A percentile compares a stretch with the other conserved stretches of the same genome.
Conservation (phyloP, 2,113 vertebrate genomes). For the Amblyornis subalaris region DNA sequence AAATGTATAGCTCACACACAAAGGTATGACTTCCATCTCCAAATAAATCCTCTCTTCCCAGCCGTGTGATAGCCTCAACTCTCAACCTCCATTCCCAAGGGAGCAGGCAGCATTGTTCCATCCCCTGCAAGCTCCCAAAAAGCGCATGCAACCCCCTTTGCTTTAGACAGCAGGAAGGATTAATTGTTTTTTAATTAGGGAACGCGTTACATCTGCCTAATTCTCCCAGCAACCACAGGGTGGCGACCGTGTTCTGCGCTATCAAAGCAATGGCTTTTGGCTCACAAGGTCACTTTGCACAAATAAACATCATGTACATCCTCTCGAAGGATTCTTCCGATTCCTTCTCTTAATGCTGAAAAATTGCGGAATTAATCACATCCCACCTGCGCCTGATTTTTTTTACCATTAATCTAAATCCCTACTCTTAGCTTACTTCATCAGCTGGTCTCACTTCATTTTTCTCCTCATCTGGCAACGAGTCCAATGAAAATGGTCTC, state of each 20-base stretch:
- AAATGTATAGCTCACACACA: not conserved
- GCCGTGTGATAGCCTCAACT: not conserved
- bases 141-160: not conserved
- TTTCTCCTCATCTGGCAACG: not conserved
- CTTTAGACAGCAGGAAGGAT: not conserved
- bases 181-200: slow-evolving; percentile 66
- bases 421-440: slow-evolving; percentile 11
- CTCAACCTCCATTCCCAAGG: not conserved
- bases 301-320: slow-evolving; percentile 49
- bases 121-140: not conserved
- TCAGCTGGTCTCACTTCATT: slow-evolving; percentile 45
- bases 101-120: not conserved
- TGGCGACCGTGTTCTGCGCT: slow-evolving; percentile 72
- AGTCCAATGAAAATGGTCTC: slow-evolving; percentile 22
- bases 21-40: not conserved
- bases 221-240: slow-evolving; percentile 70
- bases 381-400: slow-evolving; percentile 36
- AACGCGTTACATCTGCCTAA: slow-evolving; percentile 22
- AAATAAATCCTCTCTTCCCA: not conserved
- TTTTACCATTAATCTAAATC: slow-evolving; percentile 24
- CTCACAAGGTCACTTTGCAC: slow-evolving; percentile 73
- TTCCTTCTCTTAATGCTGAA: slow-evolving; percentile 59
- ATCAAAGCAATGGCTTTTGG: slow-evolving; percentile 59
- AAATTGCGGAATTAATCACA: slow-evolving; percentile 48
- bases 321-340: slow-evolving; percentile 39